Evolutionary conservation across 1,140 invertebrate genomes (phyloP).

Genomic region (Scylla paramamosain): DNA sequence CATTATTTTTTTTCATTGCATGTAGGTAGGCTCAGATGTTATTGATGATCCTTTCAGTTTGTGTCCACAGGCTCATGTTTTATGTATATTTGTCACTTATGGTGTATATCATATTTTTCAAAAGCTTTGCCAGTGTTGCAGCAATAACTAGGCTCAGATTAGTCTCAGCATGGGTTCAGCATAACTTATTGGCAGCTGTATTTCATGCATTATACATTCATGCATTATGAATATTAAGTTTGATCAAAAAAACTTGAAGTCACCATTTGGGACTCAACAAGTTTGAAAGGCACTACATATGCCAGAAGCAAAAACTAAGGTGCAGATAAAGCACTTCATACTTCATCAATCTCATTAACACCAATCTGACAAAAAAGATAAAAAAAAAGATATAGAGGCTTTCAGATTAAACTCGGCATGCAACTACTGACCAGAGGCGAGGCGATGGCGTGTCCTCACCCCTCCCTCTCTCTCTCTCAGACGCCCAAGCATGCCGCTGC

Average conservation of each 20-base stretch:
- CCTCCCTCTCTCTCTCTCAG: not conserved
- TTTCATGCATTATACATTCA: slow-evolving; percentile 14
- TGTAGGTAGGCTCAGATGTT: not conserved
- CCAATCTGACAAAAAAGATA: not conserved
- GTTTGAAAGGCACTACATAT: not conserved
- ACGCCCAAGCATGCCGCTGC: slow-evolving; percentile 55
- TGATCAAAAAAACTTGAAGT: not conserved
- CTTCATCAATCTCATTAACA: not conserved
- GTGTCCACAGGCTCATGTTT: slow-evolving; percentile 67
- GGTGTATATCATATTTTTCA: slow-evolving; percentile 69
- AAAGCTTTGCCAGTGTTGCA: slow-evolving; percentile 75
- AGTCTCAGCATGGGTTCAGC: slow-evolving; percentile 72
- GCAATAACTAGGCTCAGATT: slow-evolving; percentile 73
- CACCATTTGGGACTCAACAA: not conserved
- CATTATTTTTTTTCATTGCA: not conserved
- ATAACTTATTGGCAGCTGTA: slow-evolving; percentile 47
- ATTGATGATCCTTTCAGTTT: not conserved
- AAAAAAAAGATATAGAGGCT: not conserved
- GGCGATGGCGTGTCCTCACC: not conserved
- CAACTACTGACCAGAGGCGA: not conserved
- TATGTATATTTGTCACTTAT: slow-evolving; percentile 70
- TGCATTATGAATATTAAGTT: not conserved
- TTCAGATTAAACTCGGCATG: slow-evolving; percentile 7
- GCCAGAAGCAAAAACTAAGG: not conserved
- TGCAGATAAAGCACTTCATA: not conserved